Base-by-base conservation (phyloP, 2,797 vertebrate genomes). In the Masticophis lateralis region DNA sequence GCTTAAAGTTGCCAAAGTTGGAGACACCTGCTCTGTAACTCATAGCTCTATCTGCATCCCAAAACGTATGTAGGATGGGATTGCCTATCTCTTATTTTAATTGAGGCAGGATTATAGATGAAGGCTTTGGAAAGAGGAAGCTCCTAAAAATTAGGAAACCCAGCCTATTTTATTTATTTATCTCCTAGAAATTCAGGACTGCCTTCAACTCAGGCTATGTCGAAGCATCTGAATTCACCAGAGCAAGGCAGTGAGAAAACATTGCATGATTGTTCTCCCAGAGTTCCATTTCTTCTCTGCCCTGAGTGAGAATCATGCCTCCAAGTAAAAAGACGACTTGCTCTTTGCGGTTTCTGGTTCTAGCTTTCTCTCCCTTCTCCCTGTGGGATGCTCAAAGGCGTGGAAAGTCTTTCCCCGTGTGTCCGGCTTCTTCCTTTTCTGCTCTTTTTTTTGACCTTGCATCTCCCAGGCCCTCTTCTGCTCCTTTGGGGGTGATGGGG, bases 351-450 rank as follows among this genome's bases (percentile, higher is more conserved):
- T 16, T 12, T 37, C 69, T 43, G 88, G 51, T 13, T 90, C 55
- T 37, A 27, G 32, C 13, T 51, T 91, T 61, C 55, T 55, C 11
- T 18, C 87, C 32, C 32, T 86, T 59, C 56, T 86, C 43, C 10
- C 56, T 7, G 3, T 28, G 0, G 92, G 55, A 53, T 92, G 96
- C 79, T 93, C 96, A 60, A 97, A 96, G 86, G 94, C 96, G 1
- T 98, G 98, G 94, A 98, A 98, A 95, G 98, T 98, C 96, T 98
- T 98, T 53, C 98, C 98, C 28, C 97, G 98, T 0, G 97, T 98
- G 95, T 98, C 98, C 0, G 97, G 98, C 95, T 98, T 98, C 96
- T 96, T 98, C 94, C 97, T 98, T 86, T 98, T 97, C 0, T 96
- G 94, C 0, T 66, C 92, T 87, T 79, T 1, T 94, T 90, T 88